Evolutionary conservation across 1,140 invertebrate genomes (phyloP), one percentile per base, ranked within the genome.

Genomic region (Zaprionus taronus): DNA sequence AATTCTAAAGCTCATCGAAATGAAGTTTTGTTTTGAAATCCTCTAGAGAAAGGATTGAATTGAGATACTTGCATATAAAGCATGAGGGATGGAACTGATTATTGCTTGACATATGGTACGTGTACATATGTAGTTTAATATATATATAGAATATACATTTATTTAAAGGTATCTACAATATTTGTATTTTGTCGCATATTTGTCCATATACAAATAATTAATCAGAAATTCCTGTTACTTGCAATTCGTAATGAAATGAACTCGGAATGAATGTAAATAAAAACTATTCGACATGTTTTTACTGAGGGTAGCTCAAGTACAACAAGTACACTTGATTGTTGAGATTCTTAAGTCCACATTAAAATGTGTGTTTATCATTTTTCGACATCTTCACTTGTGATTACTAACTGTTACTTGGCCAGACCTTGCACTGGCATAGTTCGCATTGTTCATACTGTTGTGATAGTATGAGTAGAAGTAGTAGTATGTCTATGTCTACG

Each of bases 401-500:
- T 51, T 22, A 51, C 20, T 22, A 20, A 12, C 47, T 51, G 20
- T 20, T 7, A 22, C 20, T 22, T 51, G 3, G 17, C 9, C 17
- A 20, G 47, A 51, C 20, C 47, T 22, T 51, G 47, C 53, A 55
- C 20, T 56, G 24, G 7, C 26, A 56, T 56, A 26, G 15, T 56
- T 56, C 14, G 53, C 53, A 56, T 56, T 56, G 53, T 26, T 26
- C 24, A n/a, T 26, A 17, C 15, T 24, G 26, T 53, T 22, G 26
- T 31, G 22, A 9, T 47, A 17, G 41, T 44, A 44, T 44, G 36
- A 38, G 14, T n/a, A 44, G 41, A 17, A 47, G n/a, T n/a, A 47
- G n/a, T 47, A 47, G 47, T 55, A 55, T 55, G 58, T 60, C 22
- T 26, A 68, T 58, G 65, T 64, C 47, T 72, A 38, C 55, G 56